Evolutionary conservation across 2,113 vertebrate genomes (phyloP), one percentile per base, ranked within the genome.

Genomic region (Datnioides undecimradiatus): DNA sequence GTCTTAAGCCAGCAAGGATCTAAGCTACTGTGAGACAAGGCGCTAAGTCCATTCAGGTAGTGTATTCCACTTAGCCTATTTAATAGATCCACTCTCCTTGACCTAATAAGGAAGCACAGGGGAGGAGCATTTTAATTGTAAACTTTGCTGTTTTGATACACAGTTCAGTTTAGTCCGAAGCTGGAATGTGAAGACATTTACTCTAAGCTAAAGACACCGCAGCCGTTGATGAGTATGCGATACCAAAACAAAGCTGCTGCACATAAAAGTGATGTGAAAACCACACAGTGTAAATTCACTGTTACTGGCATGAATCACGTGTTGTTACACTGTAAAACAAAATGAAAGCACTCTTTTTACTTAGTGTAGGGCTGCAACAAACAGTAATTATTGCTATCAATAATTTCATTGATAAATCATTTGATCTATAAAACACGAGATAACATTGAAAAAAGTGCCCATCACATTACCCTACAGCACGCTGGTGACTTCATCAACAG

Each of bases 1-100:
- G 67, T 64, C 76, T 88, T 91, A 88, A 90, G 82, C 86, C 87
- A 84, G 43, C 70, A 10, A 62, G 78, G 62, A 69, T 63, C 82
- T 88, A 79, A 89, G 85, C 86, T 81, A 79, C 71, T 79, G 90
- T 63, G 31, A 76, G 72, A 79, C 70, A 34, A 63, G 13, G 23
- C 46, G 17, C 69, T 81, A 76, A 87, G 71, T 84, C 85, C 58
- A 72, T 74, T 76, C 76, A 80, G 55, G 71, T 62, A 70, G 52
- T 25, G 54, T 68, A 31, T 65, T 77, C 71, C 79, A 81, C 84
- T 87, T 70, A 82, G 82, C 65, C 85, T 74, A 72, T 89, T 84
- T 84, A 88, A 79, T 58, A 84, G 54, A 87, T 27, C 59, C 66
- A 40, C 73, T 71, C 83, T 84, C 77, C 79, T 87, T 87, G 88